Percentiles rank a stretch among this genome's conserved stretches.
These are phyloP conservation scores for Heliconius cydno DNA, from an alignment of 2,888 invertebrate species.

Conservation along the genomic window DNA sequence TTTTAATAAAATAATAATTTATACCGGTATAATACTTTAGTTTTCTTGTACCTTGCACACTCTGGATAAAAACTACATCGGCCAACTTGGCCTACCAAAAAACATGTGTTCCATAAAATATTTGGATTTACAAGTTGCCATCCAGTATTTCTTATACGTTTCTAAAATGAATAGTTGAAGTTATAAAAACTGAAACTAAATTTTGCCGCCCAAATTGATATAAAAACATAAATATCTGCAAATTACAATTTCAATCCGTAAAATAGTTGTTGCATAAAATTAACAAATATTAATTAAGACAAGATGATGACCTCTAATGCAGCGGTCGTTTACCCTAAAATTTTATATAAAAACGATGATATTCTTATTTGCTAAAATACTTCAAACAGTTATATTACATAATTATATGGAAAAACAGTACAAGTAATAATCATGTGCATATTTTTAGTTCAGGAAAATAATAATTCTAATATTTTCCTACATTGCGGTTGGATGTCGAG, in stretches of 20 bases:
- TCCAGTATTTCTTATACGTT: neutral
- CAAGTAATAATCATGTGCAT: neutral
- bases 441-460: slow-evolving; percentile 33
- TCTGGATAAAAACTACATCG: neutral
- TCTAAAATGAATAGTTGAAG: neutral
- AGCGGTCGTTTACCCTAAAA: slow-evolving; percentile 31
- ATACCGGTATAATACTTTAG: slow-evolving; percentile 77
- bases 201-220: neutral
- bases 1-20: slow-evolving; percentile 79
- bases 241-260: neutral
- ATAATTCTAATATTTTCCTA: slow-evolving; percentile 26
- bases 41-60: slow-evolving; percentile 53
- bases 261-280: neutral
- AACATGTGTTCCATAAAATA: neutral
- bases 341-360: neutral
- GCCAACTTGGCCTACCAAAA: neutral
- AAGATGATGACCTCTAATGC: slow-evolving; percentile 25
- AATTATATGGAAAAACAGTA: neutral
- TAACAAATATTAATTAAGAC: slow-evolving; percentile 25
- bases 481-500: slow-evolving; percentile 29
- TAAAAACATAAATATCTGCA: neutral
- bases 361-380: slow-evolving; percentile 3
- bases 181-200: neutral
- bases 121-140: neutral
- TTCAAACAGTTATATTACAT: slow-evolving; percentile 1